phyloP scores from a whole-genome alignment of 92 coral and sea anemone species.

The Porites divaricata region DNA sequence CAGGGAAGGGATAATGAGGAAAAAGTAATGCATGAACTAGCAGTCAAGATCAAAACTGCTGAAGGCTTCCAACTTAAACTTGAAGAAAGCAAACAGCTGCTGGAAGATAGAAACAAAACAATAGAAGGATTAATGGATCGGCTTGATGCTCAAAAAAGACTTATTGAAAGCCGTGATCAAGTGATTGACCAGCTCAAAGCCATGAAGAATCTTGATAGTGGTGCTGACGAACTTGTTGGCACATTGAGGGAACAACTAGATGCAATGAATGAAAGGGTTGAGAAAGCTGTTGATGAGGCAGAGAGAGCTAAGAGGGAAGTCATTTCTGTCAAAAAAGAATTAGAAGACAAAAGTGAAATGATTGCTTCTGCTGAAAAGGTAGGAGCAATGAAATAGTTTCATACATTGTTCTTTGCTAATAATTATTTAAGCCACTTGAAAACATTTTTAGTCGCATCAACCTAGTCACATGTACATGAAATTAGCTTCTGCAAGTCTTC shows the following conservation, averaged over 20 bases:
- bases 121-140: conserved; percentile 90
- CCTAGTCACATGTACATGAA: too few species aligned
- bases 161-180: conserved; percentile 89
- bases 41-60: conserved; percentile 78
- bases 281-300: conserved; percentile 89
- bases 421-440: too few species aligned
- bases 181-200: conserved; percentile 91
- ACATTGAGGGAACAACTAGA: conserved; percentile 82
- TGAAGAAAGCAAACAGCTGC: conserved; percentile 83
- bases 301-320: conserved; percentile 75
- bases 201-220: conserved; percentile 94
- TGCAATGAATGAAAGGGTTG: conserved; percentile 83
- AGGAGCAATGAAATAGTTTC: neutral
- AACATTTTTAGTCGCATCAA: too few species aligned
- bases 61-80: conserved; percentile 74
- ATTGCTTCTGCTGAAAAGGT: conserved; percentile 87
- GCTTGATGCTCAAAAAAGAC: conserved; percentile 90
- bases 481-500: too few species aligned
- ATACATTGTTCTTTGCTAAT: too few species aligned
- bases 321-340: conserved; percentile 67
- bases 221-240: conserved; percentile 82
- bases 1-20: conserved; percentile 96
- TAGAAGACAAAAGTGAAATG: conserved; percentile 80
- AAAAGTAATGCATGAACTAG: conserved; percentile 94
- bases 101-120: conserved; percentile 86